phyloP scores from a whole-genome alignment of 2,113 vertebrate species.

The Holacanthus passer region DNA sequence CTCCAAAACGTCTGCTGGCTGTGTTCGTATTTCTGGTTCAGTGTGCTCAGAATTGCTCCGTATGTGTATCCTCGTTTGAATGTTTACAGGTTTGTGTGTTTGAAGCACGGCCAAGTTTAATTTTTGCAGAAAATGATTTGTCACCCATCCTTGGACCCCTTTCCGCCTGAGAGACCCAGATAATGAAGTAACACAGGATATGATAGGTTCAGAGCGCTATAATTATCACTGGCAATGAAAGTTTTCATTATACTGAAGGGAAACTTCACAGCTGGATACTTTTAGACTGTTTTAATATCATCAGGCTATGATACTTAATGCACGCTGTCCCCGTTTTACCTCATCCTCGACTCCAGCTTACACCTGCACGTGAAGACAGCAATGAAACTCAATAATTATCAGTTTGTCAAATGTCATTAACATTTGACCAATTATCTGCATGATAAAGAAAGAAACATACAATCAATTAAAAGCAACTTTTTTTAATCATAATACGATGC shows the following conservation, averaged over 20 bases:
- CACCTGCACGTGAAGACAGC: neutral
- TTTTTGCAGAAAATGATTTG: slow-evolving; percentile 14
- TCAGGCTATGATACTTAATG: slow-evolving; percentile 4
- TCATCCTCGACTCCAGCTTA: neutral
- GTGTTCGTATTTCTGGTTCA: neutral
- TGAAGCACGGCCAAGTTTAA: neutral
- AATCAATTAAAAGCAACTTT: neutral
- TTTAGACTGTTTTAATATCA: neutral
- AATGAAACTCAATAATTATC: neutral
- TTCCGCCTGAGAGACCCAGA: slow-evolving; percentile 17
- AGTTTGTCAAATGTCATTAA: neutral
- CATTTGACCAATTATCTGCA: too few relatives aligned
- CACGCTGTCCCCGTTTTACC: neutral
- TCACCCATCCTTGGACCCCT: neutral
- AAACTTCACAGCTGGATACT: slow-evolving; percentile 13
- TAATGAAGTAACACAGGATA: slow-evolving; percentile 26
- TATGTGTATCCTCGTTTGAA: neutral
- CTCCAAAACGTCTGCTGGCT: neutral
- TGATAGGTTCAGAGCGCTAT: neutral
- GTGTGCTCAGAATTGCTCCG: neutral
- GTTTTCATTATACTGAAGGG: slow-evolving; percentile 10
- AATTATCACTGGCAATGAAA: slow-evolving; percentile 16
- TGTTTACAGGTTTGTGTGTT: slow-evolving; percentile 3
- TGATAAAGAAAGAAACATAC: neutral
- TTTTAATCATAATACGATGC: neutral